Percentiles rank a stretch among this genome's conserved stretches.
Conservation (phyloP, 2,888 invertebrate species). For the Endotricha flammealis region DNA sequence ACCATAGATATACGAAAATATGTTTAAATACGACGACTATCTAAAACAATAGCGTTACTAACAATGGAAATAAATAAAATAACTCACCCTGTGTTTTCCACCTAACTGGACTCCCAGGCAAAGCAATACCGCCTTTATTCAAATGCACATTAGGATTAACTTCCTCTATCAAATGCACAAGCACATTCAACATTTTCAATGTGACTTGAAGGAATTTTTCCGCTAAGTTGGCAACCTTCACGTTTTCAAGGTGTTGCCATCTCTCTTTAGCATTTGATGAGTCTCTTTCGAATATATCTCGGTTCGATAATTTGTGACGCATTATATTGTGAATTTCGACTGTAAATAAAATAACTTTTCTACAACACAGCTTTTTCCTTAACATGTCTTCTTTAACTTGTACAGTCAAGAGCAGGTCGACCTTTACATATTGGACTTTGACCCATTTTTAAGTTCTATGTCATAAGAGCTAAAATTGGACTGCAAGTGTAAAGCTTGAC, state of each 20-base stretch:
- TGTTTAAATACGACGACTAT: too few species aligned
- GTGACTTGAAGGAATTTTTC: conserved; percentile 83
- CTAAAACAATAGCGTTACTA: too few species aligned
- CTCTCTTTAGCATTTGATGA: conserved; percentile 44
- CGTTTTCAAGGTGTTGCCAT: conserved; percentile 62
- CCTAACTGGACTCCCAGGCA: conserved; percentile 77
- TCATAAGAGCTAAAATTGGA: too few species aligned
- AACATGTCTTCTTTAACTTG: too few species aligned
- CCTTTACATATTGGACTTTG: too few species aligned
- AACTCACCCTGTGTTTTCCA: conserved; percentile 63
- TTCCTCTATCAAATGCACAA: conserved; percentile 87
- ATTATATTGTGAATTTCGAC: conserved; percentile 69
- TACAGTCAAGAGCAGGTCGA: too few species aligned
- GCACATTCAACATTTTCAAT: conserved; percentile 84
- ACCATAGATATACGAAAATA: too few species aligned
- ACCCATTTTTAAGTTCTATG: too few species aligned
- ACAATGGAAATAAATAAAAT: too few species aligned
- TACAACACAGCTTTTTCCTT: too few species aligned
- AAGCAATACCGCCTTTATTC: conserved; percentile 67
- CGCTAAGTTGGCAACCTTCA: conserved; percentile 68
- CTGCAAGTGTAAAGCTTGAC: too few species aligned
- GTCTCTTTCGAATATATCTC: conserved; percentile 63
- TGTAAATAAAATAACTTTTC: conserved; percentile 33
- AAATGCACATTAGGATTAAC: conserved; percentile 72
- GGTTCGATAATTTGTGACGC: conserved; percentile 49